Base-by-base conservation (phyloP, 2,888 invertebrate genomes). In the Catocala fraxini region DNA sequence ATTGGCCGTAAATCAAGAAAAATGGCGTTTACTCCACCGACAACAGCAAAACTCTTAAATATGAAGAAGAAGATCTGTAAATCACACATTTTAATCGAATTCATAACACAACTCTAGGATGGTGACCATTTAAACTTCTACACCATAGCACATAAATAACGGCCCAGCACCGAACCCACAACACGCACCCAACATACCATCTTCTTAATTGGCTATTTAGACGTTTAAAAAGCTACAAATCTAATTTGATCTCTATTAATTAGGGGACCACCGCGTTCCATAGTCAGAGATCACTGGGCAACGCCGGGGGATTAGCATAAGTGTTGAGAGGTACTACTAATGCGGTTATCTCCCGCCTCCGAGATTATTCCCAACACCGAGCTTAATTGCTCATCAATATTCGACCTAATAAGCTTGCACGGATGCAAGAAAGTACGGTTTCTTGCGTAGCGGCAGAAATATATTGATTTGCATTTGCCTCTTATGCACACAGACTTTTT, bases 331-430 rank as follows among this genome's bases (percentile, higher is more conserved):
- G 85, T 84, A 85, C 89, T 89, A 89, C 89, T 87, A 91, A 92
- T 90, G 87, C 82, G 75, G 83, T 89, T 93, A 92, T 92, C 92
- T 86, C 76, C 68, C 71, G 69, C 48, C 66, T 72, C 78, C 80
- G 83, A 88, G 92, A 92, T 92, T 88, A 87, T 86, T 79, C 76
- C 75, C 85, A 88, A 91, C 92, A 91, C 87, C 79, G 75, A 82
- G 79, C 92, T 92, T 93, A 93, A 93, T 93, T 93, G 93, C 88
- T 90, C 91, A 91, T 92, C 92, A 91, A 93, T 93, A 92, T 92
- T 85, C 85, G 77, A 76, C 82, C 87, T 87, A 85, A 86, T 87
- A 87, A 85, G 81, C 59, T 58, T 65, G 75, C 63, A 78, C 69
- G 81, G 83, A 10, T 12, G 68, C 6, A 4, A 56, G 80, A 68